Conservation (phyloP, 1,140 invertebrate species). For the Melipona quadrifasciata region DNA sequence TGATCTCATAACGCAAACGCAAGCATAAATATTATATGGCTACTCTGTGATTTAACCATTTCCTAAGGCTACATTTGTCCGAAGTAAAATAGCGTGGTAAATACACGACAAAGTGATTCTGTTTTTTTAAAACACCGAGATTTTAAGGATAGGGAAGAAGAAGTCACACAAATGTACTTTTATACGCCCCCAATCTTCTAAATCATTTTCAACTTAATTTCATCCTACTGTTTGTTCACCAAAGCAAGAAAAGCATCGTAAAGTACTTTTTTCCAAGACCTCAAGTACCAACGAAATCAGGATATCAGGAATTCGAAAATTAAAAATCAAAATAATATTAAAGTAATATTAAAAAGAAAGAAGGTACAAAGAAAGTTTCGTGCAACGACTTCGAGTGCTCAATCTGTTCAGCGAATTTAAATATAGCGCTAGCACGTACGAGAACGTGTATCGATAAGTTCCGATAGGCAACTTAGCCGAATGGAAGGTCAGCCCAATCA, state of each 20-base stretch:
- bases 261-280: neutral
- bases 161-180: too few species aligned
- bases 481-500: constrained; percentile 65
- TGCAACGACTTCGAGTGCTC: constrained; percentile 52
- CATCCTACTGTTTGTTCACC: neutral
- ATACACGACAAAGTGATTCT: neutral
- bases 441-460: neutral
- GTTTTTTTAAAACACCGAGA: neutral
- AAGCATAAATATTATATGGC: constrained; percentile 60
- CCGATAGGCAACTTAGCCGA: constrained; percentile 44
- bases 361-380: neutral
- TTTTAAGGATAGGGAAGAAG: neutral
- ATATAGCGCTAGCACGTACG: constrained; percentile 29
- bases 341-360: too few species aligned
- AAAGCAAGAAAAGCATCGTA: neutral
- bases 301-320: neutral
- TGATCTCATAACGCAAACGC: constrained; percentile 66
- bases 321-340: neutral
- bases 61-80: constrained; percentile 44
- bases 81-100: constrained; percentile 31
- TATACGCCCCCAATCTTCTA: neutral
- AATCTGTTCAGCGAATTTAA: constrained; percentile 48
- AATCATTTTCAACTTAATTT: neutral
- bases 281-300: neutral
- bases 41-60: constrained; percentile 55